Percentiles rank a stretch among this genome's conserved stretches.
Conservation (phyloP, 2,888 invertebrate species). For the Pheosia gnoma region DNA sequence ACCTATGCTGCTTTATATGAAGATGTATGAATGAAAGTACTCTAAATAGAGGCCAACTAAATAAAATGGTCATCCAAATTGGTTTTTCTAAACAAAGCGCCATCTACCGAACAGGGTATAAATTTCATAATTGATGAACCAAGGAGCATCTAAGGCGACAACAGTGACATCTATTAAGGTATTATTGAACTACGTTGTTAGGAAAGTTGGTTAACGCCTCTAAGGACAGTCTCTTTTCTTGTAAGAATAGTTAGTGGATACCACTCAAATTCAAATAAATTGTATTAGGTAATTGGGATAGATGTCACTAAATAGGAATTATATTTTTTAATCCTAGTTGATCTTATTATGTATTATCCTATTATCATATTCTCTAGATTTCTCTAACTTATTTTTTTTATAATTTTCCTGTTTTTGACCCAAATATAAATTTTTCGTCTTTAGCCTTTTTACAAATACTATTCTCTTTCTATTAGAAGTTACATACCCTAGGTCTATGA, state of each 20-base stretch:
- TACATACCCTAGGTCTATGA: too few species aligned
- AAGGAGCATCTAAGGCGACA: neutral
- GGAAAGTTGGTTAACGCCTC: constrained; percentile 2
- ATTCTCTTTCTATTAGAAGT: too few species aligned
- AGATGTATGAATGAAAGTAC: too few species aligned
- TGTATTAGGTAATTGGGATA: neutral
- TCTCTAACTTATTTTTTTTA: too few species aligned
- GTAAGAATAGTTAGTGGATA: neutral
- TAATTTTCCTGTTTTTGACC: too few species aligned
- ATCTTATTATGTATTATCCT: neutral
- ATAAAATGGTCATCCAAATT: too few species aligned
- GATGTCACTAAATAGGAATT: constrained; percentile 2
- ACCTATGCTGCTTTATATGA: too few species aligned
- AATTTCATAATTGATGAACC: constrained; percentile 13
- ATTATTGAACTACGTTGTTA: constrained; percentile 17
- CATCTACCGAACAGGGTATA: constrained; percentile 44
- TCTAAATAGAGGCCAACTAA: too few species aligned
- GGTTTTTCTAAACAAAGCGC: constrained; percentile 28
- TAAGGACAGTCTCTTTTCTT: neutral
- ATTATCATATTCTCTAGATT: too few species aligned
- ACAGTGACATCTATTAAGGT: constrained; percentile 33
- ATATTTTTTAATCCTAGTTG: too few species aligned
- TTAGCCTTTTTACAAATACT: too few species aligned
- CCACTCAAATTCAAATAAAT: neutral
- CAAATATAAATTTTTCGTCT: too few species aligned